Percentiles rank a stretch among this genome's conserved stretches.
phyloP scores from a whole-genome alignment of 2,113 vertebrate genomes.

The Chaetops frenatus region DNA sequence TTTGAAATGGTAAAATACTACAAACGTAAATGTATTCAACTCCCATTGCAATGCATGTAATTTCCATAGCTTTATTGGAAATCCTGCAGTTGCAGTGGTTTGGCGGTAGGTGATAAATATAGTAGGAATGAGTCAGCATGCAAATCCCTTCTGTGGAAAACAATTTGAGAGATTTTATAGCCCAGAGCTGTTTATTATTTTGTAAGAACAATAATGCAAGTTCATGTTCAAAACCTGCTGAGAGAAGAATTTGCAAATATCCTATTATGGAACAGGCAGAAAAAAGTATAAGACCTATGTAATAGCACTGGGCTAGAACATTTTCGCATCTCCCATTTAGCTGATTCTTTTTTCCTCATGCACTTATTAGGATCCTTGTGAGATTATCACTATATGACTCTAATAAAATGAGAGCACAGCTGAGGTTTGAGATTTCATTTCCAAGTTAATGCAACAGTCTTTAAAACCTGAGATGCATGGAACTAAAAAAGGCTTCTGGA shows the following conservation, averaged over 20 bases:
- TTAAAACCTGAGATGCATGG: not conserved
- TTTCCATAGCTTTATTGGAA: conserved; percentile 80
- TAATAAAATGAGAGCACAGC: not conserved
- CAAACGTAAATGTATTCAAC: conserved; percentile 79
- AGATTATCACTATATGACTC: not conserved
- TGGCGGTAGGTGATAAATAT: conserved; percentile 76
- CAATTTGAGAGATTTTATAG: conserved; percentile 76
- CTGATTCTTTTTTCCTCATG: not conserved
- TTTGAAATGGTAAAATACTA: conserved; percentile 73
- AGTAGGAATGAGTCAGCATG: conserved; percentile 78
- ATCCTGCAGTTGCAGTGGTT: conserved; percentile 66
- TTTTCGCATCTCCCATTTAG: conserved; percentile 15
- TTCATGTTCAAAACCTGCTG: conserved; percentile 73
- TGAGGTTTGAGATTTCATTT: not conserved
- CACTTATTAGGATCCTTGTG: not conserved
- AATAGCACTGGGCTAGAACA: not conserved
- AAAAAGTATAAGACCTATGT: conserved; percentile 3
- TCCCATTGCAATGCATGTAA: conserved; percentile 72
- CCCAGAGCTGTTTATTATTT: conserved; percentile 77
- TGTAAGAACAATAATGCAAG: conserved; percentile 71
- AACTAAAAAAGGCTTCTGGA: not conserved
- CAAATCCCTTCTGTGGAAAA: conserved; percentile 75
- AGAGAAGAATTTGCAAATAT: conserved; percentile 69
- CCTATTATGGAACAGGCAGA: conserved; percentile 30
- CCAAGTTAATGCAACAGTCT: not conserved